Base-by-base conservation (phyloP, 1,140 invertebrate species). In the Leptoteleia sp. region DNA sequence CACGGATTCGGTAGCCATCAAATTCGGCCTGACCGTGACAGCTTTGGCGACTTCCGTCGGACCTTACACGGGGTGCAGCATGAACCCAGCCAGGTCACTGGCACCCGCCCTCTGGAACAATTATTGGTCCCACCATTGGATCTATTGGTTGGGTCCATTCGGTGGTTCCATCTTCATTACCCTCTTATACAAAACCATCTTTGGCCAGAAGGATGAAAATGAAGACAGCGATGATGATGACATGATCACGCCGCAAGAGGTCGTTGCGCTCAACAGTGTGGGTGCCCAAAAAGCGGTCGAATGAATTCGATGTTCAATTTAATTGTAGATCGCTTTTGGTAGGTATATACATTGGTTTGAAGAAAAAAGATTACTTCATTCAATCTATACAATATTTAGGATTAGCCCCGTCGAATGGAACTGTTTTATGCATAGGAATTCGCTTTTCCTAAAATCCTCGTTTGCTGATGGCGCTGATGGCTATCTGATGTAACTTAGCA, bases 21-120 rank as follows among this genome's bases (percentile, higher is more conserved):
- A 89, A 68, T 92, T 92, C 81, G 91, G 91, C 13, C 70, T 92
- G 0, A 84, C 89, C 1, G 88, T 92, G 2, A 84, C 87, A 1
- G 90, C 85, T 2, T 62, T 92, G 12, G 91, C 90, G 0, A 85
- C 88, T 0, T 84, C 88, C 0, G 85, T 89, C 5, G 91, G 90
- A 0, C 90, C 88, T 8, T 94, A 92, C 73, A 95, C 94, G 3
- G 94, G 94, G 0, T 93, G 93, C 38, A 94, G 94, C 81, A 94
- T 96, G 94, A 96, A 96, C 83, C 95, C 95, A 0, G 95, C 93
- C 0, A 91, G 95, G 76, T 93, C 93, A 27, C 92, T 96, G 29
- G 95, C 91, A 0, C 95, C 95, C 0, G 95, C 94, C 0, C 75
- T 96, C 0, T 93, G 95, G 85, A 93, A 93, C 54, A 91, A 91